Percentiles rank a stretch among this genome's conserved stretches.
Evolutionary conservation across 2,797 vertebrate species (phyloP).

Genomic region (Sebastiscus tertius): DNA sequence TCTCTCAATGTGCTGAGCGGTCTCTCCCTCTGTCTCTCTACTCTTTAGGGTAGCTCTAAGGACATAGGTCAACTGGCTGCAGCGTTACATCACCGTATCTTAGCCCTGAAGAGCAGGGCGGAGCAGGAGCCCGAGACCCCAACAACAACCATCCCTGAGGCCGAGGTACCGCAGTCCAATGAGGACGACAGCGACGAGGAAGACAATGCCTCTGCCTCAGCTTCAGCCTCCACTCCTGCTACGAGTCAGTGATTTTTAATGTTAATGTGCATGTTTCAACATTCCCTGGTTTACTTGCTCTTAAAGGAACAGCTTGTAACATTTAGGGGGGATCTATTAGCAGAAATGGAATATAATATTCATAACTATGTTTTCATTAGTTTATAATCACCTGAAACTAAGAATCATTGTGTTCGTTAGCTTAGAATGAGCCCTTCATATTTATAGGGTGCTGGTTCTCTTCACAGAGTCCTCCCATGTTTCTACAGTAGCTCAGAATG

Average conservation of each 20-base stretch:
- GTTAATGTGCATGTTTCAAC: neutral
- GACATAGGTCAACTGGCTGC: slow-evolving; percentile 96
- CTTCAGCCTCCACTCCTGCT: slow-evolving; percentile 76
- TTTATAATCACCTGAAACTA: too few species aligned
- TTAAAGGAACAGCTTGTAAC: too few species aligned
- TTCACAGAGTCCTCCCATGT: too few species aligned
- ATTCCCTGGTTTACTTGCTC: neutral
- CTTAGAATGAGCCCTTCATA: too few species aligned
- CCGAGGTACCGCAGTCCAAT: slow-evolving; percentile 90
- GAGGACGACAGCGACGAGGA: slow-evolving; percentile 96
- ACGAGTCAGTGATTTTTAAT: slow-evolving; percentile 66
- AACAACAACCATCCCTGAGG: slow-evolving; percentile 77
- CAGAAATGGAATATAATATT: too few species aligned
- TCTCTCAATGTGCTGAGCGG: neutral
- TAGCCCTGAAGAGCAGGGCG: slow-evolving; percentile 91
- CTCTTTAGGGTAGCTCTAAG: slow-evolving; percentile 93
- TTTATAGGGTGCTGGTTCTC: too few species aligned
- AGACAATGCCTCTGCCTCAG: slow-evolving; percentile 74
- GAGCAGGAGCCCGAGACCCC: slow-evolving; percentile 92
- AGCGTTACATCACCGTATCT: slow-evolving; percentile 95
- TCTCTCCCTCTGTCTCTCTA: neutral
- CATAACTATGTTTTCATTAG: too few species aligned
- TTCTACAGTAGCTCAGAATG: too few species aligned
- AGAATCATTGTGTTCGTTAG: too few species aligned
- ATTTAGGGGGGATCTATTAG: too few species aligned